Evolutionary conservation across 1,140 invertebrate genomes (phyloP).

Genomic region (Drosophila gunungcola): DNA sequence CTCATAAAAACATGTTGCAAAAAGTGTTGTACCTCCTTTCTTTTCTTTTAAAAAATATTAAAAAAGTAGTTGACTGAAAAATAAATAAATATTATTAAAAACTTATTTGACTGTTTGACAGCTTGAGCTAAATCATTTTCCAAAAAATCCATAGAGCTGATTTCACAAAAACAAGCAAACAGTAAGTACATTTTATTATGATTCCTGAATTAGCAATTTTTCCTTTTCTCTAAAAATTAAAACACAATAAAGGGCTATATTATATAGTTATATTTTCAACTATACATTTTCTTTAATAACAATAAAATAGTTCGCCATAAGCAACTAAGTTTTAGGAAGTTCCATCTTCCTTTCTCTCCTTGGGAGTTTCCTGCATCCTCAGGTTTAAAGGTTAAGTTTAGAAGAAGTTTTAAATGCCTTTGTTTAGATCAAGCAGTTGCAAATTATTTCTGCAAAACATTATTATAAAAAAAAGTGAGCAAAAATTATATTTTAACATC

Average conservation of each 20-base stretch:
- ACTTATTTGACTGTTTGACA: too few species aligned
- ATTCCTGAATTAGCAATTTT: too few species aligned
- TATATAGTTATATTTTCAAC: not conserved
- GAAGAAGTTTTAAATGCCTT: conserved; percentile 3
- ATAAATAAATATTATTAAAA: too few species aligned
- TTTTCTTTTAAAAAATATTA: not conserved
- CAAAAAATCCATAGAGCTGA: too few species aligned
- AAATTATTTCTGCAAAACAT: conserved; percentile 3
- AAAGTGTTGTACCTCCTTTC: too few species aligned
- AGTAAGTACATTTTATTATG: too few species aligned
- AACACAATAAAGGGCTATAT: not conserved
- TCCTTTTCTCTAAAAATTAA: not conserved
- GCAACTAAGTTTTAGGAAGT: not conserved
- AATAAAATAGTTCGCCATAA: conserved; percentile 10
- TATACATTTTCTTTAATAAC: conserved; percentile 18
- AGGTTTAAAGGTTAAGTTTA: not conserved
- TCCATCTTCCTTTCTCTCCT: not conserved
- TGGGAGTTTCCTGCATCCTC: not conserved
- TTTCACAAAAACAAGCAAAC: too few species aligned
- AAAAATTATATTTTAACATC: not conserved
- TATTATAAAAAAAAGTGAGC: not conserved
- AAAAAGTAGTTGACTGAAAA: not conserved
- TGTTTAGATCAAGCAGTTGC: conserved; percentile 6
- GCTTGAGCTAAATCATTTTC: too few species aligned
- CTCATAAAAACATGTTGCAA: too few species aligned